Percentiles rank a stretch among this genome's conserved stretches.
Evolutionary conservation across 2,113 vertebrate species (phyloP).

Genomic region (Podarcis cretensis): DNA sequence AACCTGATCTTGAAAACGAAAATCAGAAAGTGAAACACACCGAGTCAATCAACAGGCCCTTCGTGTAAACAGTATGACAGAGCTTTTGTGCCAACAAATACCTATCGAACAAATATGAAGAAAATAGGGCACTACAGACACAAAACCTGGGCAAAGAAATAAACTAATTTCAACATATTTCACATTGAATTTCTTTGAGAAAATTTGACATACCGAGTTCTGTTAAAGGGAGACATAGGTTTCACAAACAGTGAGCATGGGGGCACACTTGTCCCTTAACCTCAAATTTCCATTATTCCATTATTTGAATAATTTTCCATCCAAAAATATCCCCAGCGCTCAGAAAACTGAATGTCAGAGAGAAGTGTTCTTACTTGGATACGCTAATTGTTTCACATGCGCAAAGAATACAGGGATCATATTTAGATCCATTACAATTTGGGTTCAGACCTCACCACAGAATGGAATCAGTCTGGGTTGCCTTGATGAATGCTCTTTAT

Average conservation of each 20-base stretch:
- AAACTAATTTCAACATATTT: neutral
- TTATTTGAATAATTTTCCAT: no score
- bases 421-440: no score
- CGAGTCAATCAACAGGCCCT: neutral
- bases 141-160: slow-evolving; percentile 1
- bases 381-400: neutral
- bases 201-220: neutral
- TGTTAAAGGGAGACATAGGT: neutral
- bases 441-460: no score
- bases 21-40: slow-evolving; percentile 16
- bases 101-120: neutral
- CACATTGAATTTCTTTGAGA: neutral
- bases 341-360: neutral
- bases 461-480: no score
- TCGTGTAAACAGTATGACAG: neutral
- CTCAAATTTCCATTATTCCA: neutral
- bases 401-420: no score
- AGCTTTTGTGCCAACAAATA: neutral
- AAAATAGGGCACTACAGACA: neutral
- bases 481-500: no score
- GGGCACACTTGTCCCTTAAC: neutral
- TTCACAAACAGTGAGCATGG: neutral
- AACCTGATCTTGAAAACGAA: slow-evolving; percentile 80
- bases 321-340: neutral
- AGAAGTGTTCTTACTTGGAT: neutral